phyloP scores from a whole-genome alignment of 2,888 invertebrate species.

The Hofmannophila pseudospretella region DNA sequence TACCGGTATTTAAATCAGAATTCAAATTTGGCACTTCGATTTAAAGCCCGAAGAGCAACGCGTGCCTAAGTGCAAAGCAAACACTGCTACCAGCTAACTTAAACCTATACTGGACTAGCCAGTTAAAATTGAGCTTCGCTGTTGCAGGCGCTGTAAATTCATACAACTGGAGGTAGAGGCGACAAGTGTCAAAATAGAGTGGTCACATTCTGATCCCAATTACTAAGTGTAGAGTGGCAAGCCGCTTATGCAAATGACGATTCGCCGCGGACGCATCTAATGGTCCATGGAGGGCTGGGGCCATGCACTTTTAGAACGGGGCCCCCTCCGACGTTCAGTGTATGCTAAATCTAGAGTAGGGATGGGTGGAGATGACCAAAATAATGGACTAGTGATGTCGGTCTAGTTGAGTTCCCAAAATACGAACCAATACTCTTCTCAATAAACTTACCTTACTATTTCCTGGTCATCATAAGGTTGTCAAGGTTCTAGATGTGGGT shows the following conservation, averaged over 20 bases:
- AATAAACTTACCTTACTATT: no score
- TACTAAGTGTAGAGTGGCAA: slow-evolving; percentile 71
- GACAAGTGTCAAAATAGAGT: slow-evolving; percentile 37
- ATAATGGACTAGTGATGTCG: no score
- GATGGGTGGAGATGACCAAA: not conserved
- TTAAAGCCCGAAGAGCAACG: slow-evolving; percentile 66
- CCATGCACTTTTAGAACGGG: slow-evolving; percentile 60
- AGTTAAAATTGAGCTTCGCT: slow-evolving; percentile 33
- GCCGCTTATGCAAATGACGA: slow-evolving; percentile 77
- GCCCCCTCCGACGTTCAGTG: slow-evolving; percentile 7
- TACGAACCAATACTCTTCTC: no score
- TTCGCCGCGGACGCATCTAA: slow-evolving; percentile 74
- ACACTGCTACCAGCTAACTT: slow-evolving; percentile 63
- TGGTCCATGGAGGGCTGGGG: slow-evolving; percentile 54
- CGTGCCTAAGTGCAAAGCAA: slow-evolving; percentile 68
- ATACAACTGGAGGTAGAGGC: slow-evolving; percentile 18
- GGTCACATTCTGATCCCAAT: slow-evolving; percentile 67
- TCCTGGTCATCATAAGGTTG: no score
- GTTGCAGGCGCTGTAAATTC: slow-evolving; percentile 16
- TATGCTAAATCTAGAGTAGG: not conserved
- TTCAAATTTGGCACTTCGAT: slow-evolving; percentile 75
- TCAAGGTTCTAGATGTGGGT: no score
- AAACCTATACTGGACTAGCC: slow-evolving; percentile 50
- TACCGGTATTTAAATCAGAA: slow-evolving; percentile 67
- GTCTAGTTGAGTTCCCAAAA: no score